Percentiles rank a stretch among this genome's conserved stretches.
phyloP scores from a whole-genome alignment of 2,888 invertebrate species.

The Piscicola geometra region DNA sequence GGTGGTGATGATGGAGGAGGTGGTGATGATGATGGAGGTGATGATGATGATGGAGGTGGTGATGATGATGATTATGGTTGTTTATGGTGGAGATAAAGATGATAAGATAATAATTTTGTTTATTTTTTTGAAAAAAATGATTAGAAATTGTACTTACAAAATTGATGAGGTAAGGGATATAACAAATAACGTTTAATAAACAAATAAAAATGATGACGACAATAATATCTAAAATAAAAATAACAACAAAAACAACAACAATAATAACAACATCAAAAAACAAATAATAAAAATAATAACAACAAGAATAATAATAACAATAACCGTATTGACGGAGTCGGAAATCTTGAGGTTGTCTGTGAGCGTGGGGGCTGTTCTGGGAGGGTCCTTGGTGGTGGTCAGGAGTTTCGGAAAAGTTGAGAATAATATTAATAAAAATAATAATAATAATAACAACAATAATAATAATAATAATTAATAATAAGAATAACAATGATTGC shows the following conservation, averaged over 20 bases:
- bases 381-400: background rate
- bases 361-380: background rate
- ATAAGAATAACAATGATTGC: background rate
- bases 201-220: too few relatives aligned
- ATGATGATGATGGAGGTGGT: background rate
- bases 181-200: too few relatives aligned
- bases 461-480: background rate
- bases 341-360: background rate
- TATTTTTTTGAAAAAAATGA: too few relatives aligned
- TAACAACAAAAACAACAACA: too few relatives aligned
- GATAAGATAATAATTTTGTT: too few relatives aligned
- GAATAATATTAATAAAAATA: background rate
- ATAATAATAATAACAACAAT: constrained; percentile 5
- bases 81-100: too few relatives aligned
- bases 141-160: too few relatives aligned
- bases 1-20: background rate
- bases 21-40: background rate
- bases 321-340: background rate
- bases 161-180: too few relatives aligned
- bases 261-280: too few relatives aligned
- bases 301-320: too few relatives aligned
- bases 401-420: background rate
- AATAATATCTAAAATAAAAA: too few relatives aligned
- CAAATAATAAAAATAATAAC: too few relatives aligned
- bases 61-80: background rate